phyloP scores from a whole-genome alignment of 2,797 vertebrate species.

The Darevskia nairensis region DNA sequence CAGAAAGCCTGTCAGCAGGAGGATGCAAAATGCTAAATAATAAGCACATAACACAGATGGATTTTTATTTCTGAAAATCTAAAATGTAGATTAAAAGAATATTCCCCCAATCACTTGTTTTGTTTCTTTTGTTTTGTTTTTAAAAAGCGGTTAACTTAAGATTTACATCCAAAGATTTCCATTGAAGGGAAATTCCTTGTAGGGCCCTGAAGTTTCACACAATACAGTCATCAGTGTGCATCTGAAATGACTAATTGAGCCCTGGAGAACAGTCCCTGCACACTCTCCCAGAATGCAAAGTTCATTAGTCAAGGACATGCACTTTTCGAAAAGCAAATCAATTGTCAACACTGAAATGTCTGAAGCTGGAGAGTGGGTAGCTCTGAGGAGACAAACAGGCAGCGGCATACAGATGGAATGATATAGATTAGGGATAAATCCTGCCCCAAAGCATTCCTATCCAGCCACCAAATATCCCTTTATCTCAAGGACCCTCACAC shows the following conservation, averaged over 20 bases:
- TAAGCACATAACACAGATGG: not conserved
- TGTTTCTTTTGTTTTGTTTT: not conserved
- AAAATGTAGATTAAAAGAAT: slow-evolving; percentile 23
- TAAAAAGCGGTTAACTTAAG: slow-evolving; percentile 6
- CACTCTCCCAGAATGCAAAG: slow-evolving; percentile 16
- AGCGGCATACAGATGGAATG: not conserved
- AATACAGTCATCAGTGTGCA: not conserved
- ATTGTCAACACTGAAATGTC: slow-evolving; percentile 10
- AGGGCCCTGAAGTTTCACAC: not conserved
- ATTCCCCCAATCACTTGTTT: not conserved
- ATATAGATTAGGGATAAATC: not conserved
- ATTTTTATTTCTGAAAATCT: not conserved
- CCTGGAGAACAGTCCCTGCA: slow-evolving; percentile 20
- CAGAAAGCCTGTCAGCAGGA: not conserved
- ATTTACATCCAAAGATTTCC: not conserved
- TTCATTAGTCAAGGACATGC: slow-evolving; percentile 37
- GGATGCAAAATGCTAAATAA: slow-evolving; percentile 9
- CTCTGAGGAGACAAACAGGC: not conserved
- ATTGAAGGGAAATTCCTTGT: not conserved
- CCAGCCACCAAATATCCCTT: not conserved
- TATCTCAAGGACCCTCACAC: not conserved
- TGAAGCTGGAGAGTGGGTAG: not conserved
- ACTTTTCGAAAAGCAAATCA: slow-evolving; percentile 31
- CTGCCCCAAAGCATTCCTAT: not conserved
- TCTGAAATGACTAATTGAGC: slow-evolving; percentile 35